Percentiles rank a stretch among this genome's conserved stretches.
These are phyloP conservation scores for Platichthys flesus DNA, from an alignment of 2,113 vertebrate species.

Conservation along the genomic window DNA sequence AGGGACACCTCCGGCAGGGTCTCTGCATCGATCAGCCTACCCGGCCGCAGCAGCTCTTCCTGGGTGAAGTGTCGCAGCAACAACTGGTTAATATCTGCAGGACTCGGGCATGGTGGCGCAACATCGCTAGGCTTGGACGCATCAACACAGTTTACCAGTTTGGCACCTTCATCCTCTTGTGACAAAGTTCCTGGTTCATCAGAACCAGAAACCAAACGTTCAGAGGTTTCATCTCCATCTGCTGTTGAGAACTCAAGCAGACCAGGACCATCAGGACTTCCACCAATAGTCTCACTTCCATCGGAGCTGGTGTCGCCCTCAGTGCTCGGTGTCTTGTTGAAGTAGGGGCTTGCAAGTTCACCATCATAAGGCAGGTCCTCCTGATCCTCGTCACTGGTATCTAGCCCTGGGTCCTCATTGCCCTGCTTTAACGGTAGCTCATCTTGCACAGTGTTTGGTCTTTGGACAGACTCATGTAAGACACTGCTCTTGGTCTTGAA, in stretches of 20 bases:
- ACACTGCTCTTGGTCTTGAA: constrained; percentile 31
- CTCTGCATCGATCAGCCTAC: constrained; percentile 84
- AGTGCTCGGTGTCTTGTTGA: constrained; percentile 35
- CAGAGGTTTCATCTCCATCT: background rate
- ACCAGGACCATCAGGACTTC: constrained; percentile 43
- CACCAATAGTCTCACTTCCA: constrained; percentile 34
- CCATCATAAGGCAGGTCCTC: constrained; percentile 86
- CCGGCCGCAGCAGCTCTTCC: constrained; percentile 75
- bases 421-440: constrained; percentile 27
- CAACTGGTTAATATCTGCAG: constrained; percentile 73
- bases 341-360: constrained; percentile 53
- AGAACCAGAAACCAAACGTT: background rate
- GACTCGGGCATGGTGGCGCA: background rate
- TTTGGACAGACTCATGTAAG: constrained; percentile 24
- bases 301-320: constrained; percentile 38
- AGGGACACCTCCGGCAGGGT: constrained; percentile 87
- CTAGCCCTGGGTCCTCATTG: constrained; percentile 61
- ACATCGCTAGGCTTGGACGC: background rate
- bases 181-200: background rate
- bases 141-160: constrained; percentile 1
- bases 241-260: constrained; percentile 1
- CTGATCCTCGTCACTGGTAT: constrained; percentile 84
- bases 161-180: constrained; percentile 5
- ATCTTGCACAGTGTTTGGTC: constrained; percentile 55
- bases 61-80: constrained; percentile 83